Base-by-base conservation (phyloP, 2,113 vertebrate genomes). In the Dascyllus trimaculatus region DNA sequence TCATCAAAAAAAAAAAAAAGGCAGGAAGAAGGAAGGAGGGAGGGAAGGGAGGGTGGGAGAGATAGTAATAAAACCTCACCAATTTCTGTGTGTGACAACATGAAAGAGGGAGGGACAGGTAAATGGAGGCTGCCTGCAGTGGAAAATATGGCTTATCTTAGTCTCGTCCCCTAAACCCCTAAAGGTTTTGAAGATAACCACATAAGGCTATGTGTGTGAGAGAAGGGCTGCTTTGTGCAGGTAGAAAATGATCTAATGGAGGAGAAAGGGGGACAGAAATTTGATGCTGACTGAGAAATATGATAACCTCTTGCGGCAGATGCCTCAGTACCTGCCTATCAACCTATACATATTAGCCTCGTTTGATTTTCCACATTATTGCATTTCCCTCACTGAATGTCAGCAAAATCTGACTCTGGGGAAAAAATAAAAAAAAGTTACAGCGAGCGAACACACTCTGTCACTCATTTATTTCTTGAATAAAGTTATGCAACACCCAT, bases 21-120 rank as follows among this genome's bases (percentile, higher is more conserved):
- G 18, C 4, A 26, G 45, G 25, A 38, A 26, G 57, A 26, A 22
- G 46, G 18, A 46, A 11, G 24, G 38, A 13, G 32, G 63, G 58
- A 53, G 24, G 40, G 40, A 14, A 1, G 40, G 40, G 13, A n/a
- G 48, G 26, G 40, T n/a, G 60, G 61, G 15, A 51, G 45, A 64
- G 75, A 81, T 22, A 48, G 77, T 61, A 77, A 88, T 84, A 84
- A 89, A 88, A 84, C 68, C 56, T 80, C 32, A 7, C 54, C 69
- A 61, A 80, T 85, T 85, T 90, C 60, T 71, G 70, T 79, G 4
- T 71, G 67, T 74, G 89, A 82, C 76, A 85, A 85, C 84, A 84
- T 64, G 72, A 79, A 69, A 64, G 66, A 61, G 61, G 80, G 70
- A 59, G 74, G 71, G 48, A 17, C 57, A 87, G 79, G 80, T 85